These are phyloP conservation scores for Nestor notabilis DNA, from an alignment of 2,113 vertebrate genomes.

Conservation along the genomic window DNA sequence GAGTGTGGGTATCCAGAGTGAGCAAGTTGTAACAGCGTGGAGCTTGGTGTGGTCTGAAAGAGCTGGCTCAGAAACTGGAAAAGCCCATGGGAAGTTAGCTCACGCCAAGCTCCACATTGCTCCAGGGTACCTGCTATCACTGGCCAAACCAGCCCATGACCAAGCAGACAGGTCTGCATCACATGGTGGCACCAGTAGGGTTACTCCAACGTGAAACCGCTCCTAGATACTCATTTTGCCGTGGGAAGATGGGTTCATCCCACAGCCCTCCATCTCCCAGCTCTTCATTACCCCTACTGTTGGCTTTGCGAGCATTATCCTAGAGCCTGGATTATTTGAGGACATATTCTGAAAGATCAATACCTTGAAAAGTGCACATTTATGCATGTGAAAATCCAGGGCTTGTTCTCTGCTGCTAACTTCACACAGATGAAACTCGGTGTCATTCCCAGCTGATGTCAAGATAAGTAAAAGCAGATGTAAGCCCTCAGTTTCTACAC, in stretches of 20 bases:
- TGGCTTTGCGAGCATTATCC: not conserved
- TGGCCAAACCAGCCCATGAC: not conserved
- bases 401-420: not conserved
- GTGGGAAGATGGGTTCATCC: not conserved
- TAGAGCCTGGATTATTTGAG: not conserved
- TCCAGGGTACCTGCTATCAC: accelerated
- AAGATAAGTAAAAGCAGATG: conserved; percentile 24
- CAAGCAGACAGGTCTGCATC: not conserved
- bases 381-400: not conserved
- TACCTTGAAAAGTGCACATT: not conserved
- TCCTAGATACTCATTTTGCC: not conserved
- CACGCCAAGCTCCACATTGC: not conserved
- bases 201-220: not conserved
- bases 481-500: not conserved
- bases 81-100: not conserved
- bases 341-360: not conserved
- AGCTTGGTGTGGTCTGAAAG: not conserved
- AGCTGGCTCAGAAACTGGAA: not conserved
- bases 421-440: not conserved
- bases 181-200: not conserved
- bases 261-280: not conserved
- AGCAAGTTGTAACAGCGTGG: not conserved
- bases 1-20: not conserved
- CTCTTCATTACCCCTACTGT: not conserved
- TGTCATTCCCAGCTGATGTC: not conserved